Evolutionary conservation across 2,888 invertebrate genomes (phyloP).

Genomic region (Apodemia mormo): DNA sequence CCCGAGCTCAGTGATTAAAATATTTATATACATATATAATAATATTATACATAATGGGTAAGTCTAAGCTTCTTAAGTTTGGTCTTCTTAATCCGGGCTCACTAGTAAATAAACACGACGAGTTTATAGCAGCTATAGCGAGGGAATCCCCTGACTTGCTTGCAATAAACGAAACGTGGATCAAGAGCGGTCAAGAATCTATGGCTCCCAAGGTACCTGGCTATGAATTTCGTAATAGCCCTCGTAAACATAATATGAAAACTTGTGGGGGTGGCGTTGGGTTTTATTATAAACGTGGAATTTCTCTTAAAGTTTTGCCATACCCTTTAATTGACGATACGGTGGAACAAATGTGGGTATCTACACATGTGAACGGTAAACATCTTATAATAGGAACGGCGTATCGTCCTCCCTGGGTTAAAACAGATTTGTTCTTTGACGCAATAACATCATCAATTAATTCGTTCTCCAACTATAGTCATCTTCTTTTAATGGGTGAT

Average conservation of each 20-base stretch:
- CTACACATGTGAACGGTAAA: not conserved
- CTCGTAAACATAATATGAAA: not conserved
- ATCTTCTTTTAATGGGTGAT: not conserved
- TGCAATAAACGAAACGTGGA: not conserved
- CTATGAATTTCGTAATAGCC: not conserved
- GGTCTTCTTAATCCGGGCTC: slow-evolving; percentile 8
- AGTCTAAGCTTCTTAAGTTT: not conserved
- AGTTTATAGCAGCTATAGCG: not conserved
- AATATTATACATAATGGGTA: not conserved
- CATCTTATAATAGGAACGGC: not conserved
- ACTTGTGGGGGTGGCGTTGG: not conserved
- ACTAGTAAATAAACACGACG: slow-evolving; percentile 2
- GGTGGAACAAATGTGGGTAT: slow-evolving; percentile 4
- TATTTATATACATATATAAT: not conserved
- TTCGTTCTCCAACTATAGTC: not conserved
- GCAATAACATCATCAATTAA: not conserved
- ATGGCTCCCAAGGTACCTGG: not conserved
- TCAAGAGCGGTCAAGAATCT: not conserved
- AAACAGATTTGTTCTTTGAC: not conserved
- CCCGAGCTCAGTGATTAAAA: not conserved
- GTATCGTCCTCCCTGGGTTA: not conserved
- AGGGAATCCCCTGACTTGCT: not conserved
- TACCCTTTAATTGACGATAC: not conserved
- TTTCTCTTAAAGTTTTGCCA: not conserved
- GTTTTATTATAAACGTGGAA: not conserved